Base-by-base conservation (phyloP, 1,140 invertebrate genomes). In the Nasonia longicornis region DNA sequence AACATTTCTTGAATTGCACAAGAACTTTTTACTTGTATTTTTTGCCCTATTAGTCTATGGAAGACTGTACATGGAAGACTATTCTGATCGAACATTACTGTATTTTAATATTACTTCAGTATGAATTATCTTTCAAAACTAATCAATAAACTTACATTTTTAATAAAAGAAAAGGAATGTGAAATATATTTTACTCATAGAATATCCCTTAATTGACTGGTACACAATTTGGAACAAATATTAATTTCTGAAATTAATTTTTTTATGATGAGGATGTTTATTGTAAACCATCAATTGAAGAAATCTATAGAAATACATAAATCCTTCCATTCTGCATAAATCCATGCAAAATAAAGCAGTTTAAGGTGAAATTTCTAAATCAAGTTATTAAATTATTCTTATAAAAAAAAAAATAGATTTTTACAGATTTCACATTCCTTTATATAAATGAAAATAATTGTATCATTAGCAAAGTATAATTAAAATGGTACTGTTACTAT, bases 21-120 rank as follows among this genome's bases (percentile, higher is more conserved):
- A 80, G 42, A 80, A 58, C 42, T 35, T 81, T 42, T 81, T 77
- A 73, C n/a, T 67, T 77, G 2, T 31, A 72, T 80, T 74, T 52
- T 63, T 12, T 77, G 35, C 31, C 35, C 45, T 29, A 6, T 48
- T 79, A 52, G 38, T 73, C 48, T 78, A 52, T 84, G 85, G 85
- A 86, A 87, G 86, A 87, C 86, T 85, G 83, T 87, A 78, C 84
- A 81, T 85, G 85, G 86, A 87, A 86, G 86, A 87, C 86, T 84
- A 85, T 75, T 52, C n/a, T 14, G 52, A 74, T 80, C 26, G 48
- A 73, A 48, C 70, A 66, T 20, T 29, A 38, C 72, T 69, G 69
- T 79, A 72, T 72, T 79, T 52, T 45, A 38, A 69, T 76, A 69
- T 75, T n/a, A 78, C 78, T 83, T 67, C 14, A 73, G 20, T n/a